These are phyloP conservation scores for Cabera pusaria DNA, from an alignment of 2,888 invertebrate species.

Conservation along the genomic window DNA sequence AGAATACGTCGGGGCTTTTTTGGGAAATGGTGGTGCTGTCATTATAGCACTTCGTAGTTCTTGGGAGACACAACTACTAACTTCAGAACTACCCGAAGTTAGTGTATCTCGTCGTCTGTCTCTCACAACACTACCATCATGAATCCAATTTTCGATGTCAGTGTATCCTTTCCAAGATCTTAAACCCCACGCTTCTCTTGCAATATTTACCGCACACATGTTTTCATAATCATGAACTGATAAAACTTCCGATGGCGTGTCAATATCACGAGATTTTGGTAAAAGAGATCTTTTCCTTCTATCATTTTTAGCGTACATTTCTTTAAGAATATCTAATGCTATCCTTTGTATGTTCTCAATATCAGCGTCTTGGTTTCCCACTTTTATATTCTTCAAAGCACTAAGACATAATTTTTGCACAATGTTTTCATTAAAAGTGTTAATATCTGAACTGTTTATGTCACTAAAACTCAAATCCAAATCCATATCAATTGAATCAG, in stretches of 20 bases:
- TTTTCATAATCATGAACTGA: constrained; percentile 87
- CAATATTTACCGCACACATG: constrained; percentile 85
- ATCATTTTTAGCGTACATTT: constrained; percentile 79
- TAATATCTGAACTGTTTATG: constrained; percentile 80
- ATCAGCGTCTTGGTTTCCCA: constrained; percentile 80
- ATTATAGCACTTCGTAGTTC: constrained; percentile 71
- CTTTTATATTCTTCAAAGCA: constrained; percentile 80
- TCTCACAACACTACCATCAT: constrained; percentile 84
- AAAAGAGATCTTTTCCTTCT: constrained; percentile 64
- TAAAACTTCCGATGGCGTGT: constrained; percentile 82
- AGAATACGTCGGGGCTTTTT: constrained; percentile 70
- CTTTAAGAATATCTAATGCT: constrained; percentile 77
- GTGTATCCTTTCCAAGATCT: constrained; percentile 86
- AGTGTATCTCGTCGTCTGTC: constrained; percentile 83
- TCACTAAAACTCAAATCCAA: constrained; percentile 81
- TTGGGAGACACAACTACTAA: constrained; percentile 74
- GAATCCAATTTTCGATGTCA: constrained; percentile 85
- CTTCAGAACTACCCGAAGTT: constrained; percentile 83
- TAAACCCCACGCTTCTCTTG: constrained; percentile 85
- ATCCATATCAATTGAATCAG: constrained; percentile 80
- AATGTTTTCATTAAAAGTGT: constrained; percentile 80
- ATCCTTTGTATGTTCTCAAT: constrained; percentile 81
- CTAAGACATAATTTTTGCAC: constrained; percentile 79
- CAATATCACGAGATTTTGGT: constrained; percentile 72
- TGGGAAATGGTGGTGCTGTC: constrained; percentile 71